phyloP scores from a whole-genome alignment of 2,888 invertebrate species.

The Apotomis turbidana region DNA sequence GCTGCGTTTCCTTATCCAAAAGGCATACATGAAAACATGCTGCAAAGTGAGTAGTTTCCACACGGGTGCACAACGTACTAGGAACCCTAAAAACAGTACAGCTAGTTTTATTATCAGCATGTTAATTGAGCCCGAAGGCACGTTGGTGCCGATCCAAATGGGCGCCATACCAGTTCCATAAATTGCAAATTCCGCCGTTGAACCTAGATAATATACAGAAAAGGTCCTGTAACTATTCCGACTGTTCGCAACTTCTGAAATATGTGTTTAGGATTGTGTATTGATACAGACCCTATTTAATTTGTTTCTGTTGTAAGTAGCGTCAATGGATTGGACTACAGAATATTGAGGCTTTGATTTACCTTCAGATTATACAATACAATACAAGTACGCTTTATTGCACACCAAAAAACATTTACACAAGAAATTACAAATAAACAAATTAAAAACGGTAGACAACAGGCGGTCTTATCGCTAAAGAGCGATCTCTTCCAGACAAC shows the following conservation, averaged over 20 bases:
- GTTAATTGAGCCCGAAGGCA: slow-evolving; percentile 73
- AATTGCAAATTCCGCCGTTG: slow-evolving; percentile 29
- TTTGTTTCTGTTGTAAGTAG: neutral
- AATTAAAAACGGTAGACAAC: no score
- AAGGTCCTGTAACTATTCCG: slow-evolving; percentile 34
- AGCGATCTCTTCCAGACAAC: no score
- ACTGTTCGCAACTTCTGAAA: slow-evolving; percentile 17
- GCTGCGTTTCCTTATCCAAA: neutral
- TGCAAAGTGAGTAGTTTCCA: neutral
- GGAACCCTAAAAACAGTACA: slow-evolving; percentile 42
- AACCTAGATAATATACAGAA: slow-evolving; percentile 37
- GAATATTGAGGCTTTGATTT: no score
- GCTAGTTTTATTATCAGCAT: slow-evolving; percentile 72
- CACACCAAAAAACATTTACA: no score
- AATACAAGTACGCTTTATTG: no score
- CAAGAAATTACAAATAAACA: no score
- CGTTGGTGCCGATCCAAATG: slow-evolving; percentile 74
- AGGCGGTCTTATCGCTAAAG: no score
- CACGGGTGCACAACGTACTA: slow-evolving; percentile 18
- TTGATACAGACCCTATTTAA: neutral
- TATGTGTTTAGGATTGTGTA: slow-evolving; percentile 5
- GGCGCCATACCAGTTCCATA: slow-evolving; percentile 45
- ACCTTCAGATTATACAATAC: no score
- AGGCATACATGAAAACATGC: neutral
- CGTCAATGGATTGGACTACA: neutral